phyloP scores from a whole-genome alignment of 2,888 invertebrate genomes.

The Metallyticus violacea region DNA sequence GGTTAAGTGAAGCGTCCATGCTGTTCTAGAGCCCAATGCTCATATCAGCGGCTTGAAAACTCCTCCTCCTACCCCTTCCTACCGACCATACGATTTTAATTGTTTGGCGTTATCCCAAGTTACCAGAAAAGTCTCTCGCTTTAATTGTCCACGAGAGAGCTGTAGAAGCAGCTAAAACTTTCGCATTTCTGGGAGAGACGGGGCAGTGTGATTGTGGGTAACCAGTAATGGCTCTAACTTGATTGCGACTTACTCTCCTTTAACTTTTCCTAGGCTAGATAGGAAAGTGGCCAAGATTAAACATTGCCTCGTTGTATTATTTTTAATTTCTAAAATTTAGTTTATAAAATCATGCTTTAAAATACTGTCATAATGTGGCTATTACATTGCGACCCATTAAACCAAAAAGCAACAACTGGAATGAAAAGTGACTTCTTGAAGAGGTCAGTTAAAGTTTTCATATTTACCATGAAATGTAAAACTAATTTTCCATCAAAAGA shows the following conservation, averaged over 20 bases:
- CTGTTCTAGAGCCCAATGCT: too few species aligned
- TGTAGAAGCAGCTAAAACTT: neutral
- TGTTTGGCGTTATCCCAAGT: conserved; percentile 20
- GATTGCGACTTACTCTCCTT: neutral
- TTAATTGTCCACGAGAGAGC: conserved; percentile 4
- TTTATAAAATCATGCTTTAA: too few species aligned
- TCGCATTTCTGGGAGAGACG: neutral
- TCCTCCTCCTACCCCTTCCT: neutral
- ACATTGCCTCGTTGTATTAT: neutral
- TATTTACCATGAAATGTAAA: too few species aligned
- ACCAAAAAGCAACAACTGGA: too few species aligned
- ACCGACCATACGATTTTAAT: conserved; percentile 9
- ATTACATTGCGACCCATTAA: too few species aligned
- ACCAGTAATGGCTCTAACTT: neutral
- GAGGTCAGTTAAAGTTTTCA: too few species aligned
- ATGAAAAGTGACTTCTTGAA: too few species aligned
- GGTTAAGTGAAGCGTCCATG: neutral
- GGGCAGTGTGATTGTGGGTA: neutral
- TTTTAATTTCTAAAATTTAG: neutral
- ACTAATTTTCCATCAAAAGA: too few species aligned
- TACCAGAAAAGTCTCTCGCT: neutral
- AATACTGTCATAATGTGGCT: too few species aligned
- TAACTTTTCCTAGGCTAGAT: neutral
- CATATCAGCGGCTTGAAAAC: neutral
- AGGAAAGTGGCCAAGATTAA: neutral